phyloP scores from a whole-genome alignment of 1,140 invertebrate genomes.

The Brachionus rubens region DNA sequence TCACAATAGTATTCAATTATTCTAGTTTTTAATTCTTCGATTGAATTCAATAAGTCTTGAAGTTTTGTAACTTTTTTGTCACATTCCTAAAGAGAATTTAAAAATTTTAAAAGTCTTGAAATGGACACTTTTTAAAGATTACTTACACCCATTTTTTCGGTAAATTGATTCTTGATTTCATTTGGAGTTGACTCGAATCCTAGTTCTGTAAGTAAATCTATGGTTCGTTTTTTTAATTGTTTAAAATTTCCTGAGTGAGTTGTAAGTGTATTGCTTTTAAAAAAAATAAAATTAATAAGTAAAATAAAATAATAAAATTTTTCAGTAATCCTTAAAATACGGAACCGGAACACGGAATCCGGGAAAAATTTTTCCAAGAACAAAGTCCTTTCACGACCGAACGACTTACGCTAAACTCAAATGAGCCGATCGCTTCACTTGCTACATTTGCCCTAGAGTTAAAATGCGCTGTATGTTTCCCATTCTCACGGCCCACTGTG shows the following conservation, averaged over 20 bases:
- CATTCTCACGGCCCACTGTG: too few relatives aligned
- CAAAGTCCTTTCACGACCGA: too few relatives aligned
- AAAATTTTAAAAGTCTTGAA: neutral
- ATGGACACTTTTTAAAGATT: neutral
- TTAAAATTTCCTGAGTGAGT: constrained; percentile 5
- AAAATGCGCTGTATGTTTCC: too few relatives aligned
- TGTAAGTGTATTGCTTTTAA: neutral
- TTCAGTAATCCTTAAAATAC: too few relatives aligned
- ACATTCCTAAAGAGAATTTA: neutral
- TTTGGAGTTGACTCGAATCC: neutral
- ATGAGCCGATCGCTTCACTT: too few relatives aligned
- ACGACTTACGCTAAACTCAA: too few relatives aligned
- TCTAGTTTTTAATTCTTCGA: constrained; percentile 46
- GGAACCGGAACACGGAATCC: too few relatives aligned
- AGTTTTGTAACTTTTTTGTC: neutral
- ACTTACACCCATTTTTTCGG: neutral
- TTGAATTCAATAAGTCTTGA: neutral
- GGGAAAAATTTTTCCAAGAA: too few relatives aligned
- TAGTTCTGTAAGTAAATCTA: neutral
- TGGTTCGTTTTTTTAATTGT: constrained; percentile 14
- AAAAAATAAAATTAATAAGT: neutral
- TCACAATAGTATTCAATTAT: constrained; percentile 56
- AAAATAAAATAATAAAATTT: too few relatives aligned
- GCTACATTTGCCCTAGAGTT: too few relatives aligned
- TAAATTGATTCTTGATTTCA: constrained; percentile 15